Conservation (phyloP, 2,888 invertebrate genomes). For the Meloe dianella region DNA sequence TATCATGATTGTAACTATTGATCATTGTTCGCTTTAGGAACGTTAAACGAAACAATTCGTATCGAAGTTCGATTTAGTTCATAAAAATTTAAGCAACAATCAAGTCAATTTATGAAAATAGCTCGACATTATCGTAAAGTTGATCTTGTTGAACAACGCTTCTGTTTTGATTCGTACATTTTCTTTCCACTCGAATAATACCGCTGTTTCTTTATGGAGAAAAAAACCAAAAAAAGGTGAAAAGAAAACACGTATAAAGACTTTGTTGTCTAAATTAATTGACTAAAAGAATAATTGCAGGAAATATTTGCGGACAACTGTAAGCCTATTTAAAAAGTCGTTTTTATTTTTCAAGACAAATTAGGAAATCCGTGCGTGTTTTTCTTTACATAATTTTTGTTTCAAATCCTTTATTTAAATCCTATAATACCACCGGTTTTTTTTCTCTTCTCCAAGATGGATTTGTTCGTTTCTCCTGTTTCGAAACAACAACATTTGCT, state of each 20-base stretch:
- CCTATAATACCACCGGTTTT: background rate
- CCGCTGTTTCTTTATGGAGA: too few relatives aligned
- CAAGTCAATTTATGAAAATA: background rate
- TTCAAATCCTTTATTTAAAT: background rate
- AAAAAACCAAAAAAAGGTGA: too few relatives aligned
- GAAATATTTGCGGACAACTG: background rate
- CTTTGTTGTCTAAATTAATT: background rate
- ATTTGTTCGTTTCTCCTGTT: background rate
- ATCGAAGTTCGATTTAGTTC: too few relatives aligned
- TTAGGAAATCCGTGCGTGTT: background rate
- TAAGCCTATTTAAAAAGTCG: constrained; percentile 1
- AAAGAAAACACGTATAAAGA: too few relatives aligned
- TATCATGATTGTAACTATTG: too few relatives aligned
- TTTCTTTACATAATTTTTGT: background rate
- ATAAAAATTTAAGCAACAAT: too few relatives aligned
- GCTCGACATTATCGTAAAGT: background rate
- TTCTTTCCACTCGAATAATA: background rate
- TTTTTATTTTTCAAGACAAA: constrained; percentile 2
- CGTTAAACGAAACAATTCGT: too few relatives aligned
- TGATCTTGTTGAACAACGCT: background rate
- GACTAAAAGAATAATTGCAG: background rate
- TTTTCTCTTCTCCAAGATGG: background rate
- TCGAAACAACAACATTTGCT: background rate
- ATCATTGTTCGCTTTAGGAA: too few relatives aligned
- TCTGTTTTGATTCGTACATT: background rate